A percentile compares a stretch with the other conserved stretches of the same genome.
Conservation (phyloP, 1,140 invertebrate genomes). For the Coptotermes formosanus region DNA sequence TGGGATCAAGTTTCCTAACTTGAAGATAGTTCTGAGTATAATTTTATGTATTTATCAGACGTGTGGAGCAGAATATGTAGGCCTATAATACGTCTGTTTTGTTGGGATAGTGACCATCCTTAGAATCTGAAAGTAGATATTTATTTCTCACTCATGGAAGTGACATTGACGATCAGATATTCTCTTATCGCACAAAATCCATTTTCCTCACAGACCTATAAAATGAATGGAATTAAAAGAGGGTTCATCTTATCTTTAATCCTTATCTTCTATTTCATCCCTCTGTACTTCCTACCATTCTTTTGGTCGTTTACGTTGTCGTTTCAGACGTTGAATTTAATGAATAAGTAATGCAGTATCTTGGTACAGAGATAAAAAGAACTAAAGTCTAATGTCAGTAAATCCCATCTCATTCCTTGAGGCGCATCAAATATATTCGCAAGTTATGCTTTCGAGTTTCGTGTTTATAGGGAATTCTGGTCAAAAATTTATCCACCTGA, state of each 20-base stretch:
- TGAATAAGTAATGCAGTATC: not conserved
- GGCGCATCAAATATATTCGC: not conserved
- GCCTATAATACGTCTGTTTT: too few relatives aligned
- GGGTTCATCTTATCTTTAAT: not conserved
- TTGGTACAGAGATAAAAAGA: not conserved
- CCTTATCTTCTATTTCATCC: not conserved
- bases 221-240: not conserved
- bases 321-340: slow-evolving; percentile 11
- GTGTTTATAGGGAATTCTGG: too few relatives aligned
- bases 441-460: too few relatives aligned
- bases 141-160: not conserved
- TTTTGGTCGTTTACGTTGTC: not conserved
- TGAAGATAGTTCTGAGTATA: too few relatives aligned
- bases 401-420: not conserved
- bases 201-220: not conserved
- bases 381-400: not conserved
- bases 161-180: not conserved
- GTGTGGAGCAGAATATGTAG: too few relatives aligned
- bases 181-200: not conserved
- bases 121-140: too few relatives aligned
- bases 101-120: too few relatives aligned
- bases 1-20: too few relatives aligned
- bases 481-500: too few relatives aligned
- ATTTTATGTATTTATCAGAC: too few relatives aligned
- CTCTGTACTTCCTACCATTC: not conserved